A percentile compares a stretch with the other conserved stretches of the same genome.
These are phyloP conservation scores for Heteromurus nitidus DNA, from an alignment of 2,888 invertebrate genomes.

Conservation along the genomic window DNA sequence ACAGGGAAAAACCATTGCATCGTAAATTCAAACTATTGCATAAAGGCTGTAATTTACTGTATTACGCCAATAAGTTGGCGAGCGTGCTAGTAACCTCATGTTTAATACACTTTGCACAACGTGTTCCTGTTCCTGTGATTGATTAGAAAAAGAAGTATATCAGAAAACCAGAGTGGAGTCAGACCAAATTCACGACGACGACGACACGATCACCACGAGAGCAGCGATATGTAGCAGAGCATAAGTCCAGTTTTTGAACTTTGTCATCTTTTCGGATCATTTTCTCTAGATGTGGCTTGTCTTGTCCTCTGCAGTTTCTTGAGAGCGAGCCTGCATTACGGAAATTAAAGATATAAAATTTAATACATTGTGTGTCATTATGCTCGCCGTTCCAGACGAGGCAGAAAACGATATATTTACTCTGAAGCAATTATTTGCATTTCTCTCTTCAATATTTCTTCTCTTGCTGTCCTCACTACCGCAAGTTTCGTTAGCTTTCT, in stretches of 20 bases:
- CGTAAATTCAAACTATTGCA: too few species aligned
- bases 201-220: conserved; percentile 11
- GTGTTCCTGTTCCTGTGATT: too few species aligned
- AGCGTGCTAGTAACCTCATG: too few species aligned
- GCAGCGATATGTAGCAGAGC: background rate
- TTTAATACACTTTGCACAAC: too few species aligned
- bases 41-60: too few species aligned
- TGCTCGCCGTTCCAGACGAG: conserved; percentile 44
- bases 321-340: conserved; percentile 27
- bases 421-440: conserved; percentile 18
- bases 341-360: conserved; percentile 39
- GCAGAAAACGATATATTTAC: conserved; percentile 10
- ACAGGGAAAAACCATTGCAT: too few species aligned
- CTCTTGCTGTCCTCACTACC: background rate
- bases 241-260: conserved; percentile 48
- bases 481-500: conserved; percentile 2
- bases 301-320: background rate
- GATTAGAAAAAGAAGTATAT: too few species aligned
- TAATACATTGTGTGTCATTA: conserved; percentile 58
- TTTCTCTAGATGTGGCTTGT: conserved; percentile 17
- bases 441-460: conserved; percentile 27
- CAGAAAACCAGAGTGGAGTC: too few species aligned
- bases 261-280: conserved; percentile 28
- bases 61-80: too few species aligned
- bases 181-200: too few species aligned